A percentile compares a stretch with the other conserved stretches of the same genome.
Conservation (phyloP, 2,797 vertebrate species). For the Eurystomus glaucurus region DNA sequence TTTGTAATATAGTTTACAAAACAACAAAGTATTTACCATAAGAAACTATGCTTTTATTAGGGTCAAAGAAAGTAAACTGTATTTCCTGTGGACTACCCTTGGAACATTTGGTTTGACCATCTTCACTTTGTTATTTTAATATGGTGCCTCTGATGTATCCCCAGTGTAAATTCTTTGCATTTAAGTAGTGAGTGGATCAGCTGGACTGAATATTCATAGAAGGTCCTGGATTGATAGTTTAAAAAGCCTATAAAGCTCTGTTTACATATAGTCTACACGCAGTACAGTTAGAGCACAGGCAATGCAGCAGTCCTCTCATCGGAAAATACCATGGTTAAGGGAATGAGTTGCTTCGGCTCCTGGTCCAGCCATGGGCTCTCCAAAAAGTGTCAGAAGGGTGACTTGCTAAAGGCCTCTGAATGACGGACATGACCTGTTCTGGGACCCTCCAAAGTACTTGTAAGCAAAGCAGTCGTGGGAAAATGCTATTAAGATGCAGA, state of each 20-base stretch:
- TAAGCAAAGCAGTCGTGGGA: slow-evolving; percentile 57
- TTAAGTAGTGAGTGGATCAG: neutral
- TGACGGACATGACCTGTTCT: slow-evolving; percentile 34
- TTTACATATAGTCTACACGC: slow-evolving; percentile 35
- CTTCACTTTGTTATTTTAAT: neutral
- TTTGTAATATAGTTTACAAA: neutral
- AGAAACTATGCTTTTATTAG: neutral
- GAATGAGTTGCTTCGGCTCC: neutral
- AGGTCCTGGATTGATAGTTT: slow-evolving; percentile 32
- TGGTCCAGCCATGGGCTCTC: neutral
- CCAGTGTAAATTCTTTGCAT: slow-evolving; percentile 18
- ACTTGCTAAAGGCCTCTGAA: neutral
- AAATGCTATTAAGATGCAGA: slow-evolving; percentile 66
- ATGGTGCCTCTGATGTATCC: neutral
- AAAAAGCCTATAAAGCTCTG: slow-evolving; percentile 56
- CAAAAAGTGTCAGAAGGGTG: slow-evolving; percentile 14
- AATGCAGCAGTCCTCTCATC: neutral
- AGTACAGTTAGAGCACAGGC: neutral
- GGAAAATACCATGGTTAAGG: neutral
- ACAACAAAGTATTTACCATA: neutral
- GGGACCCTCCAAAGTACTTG: slow-evolving; percentile 38
- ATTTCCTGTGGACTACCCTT: neutral
- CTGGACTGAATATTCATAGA: slow-evolving; percentile 28
- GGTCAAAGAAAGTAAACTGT: neutral
- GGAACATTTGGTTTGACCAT: neutral